Evolutionary conservation across 2,797 vertebrate genomes (phyloP).

Genomic region (Sphenopsis melanotis): DNA sequence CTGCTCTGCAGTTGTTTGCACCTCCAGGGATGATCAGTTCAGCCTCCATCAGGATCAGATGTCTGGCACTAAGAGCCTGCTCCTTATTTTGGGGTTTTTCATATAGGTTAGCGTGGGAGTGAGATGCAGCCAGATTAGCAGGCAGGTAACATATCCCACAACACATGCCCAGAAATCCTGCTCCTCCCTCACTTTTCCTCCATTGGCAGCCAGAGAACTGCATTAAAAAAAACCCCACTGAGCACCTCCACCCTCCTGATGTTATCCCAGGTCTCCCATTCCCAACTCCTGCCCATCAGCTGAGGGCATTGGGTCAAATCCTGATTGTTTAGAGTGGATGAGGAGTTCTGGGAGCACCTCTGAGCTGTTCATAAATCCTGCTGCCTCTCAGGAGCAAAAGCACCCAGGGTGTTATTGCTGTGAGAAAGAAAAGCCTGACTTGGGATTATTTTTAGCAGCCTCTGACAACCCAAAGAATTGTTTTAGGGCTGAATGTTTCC

Average conservation of each 20-base stretch:
- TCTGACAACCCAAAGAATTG: background rate
- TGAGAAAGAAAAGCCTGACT: background rate
- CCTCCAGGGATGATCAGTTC: background rate
- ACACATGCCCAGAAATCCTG: background rate
- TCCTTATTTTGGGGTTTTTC: conserved; percentile 25
- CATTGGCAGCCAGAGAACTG: background rate
- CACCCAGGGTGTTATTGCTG: background rate
- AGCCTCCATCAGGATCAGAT: background rate
- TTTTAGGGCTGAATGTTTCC: conserved; percentile 35
- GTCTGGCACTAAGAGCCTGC: conserved; percentile 10
- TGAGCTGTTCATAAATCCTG: background rate
- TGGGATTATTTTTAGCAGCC: conserved; percentile 50
- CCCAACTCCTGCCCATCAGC: background rate
- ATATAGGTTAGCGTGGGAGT: conserved; percentile 30
- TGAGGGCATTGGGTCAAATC: background rate
- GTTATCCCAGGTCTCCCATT: background rate
- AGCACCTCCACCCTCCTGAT: background rate
- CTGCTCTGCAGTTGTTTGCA: background rate
- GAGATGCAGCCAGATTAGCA: conserved; percentile 17
- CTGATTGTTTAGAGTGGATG: background rate
- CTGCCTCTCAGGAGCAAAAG: background rate
- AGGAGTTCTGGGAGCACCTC: background rate
- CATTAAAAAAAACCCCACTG: background rate
- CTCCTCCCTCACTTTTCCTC: conserved; percentile 20
- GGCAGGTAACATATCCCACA: conserved; percentile 33